These are phyloP conservation scores for Pongo pygmaeus DNA, from an alignment of 2,113 vertebrate species.

Conservation along the genomic window DNA sequence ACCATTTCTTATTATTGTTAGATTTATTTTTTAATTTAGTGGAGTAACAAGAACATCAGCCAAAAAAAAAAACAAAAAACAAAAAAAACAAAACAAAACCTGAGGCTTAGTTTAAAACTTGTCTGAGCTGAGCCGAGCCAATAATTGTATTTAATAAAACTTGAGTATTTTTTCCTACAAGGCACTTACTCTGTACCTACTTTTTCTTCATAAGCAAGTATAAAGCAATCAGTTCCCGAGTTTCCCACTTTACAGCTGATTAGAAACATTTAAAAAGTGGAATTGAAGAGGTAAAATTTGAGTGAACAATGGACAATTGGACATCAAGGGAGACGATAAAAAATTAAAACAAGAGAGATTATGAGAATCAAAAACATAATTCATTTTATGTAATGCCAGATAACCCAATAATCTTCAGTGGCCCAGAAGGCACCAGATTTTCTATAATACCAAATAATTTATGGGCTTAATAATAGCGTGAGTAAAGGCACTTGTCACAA, in stretches of 20 bases:
- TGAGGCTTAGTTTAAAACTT: not conserved
- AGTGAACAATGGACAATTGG: not conserved
- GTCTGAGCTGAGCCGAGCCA: not conserved
- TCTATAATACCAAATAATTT: slow-evolving; percentile 35
- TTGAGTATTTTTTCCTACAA: not conserved
- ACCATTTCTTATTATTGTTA: not conserved
- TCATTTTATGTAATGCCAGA: not conserved
- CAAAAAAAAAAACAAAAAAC: not conserved
- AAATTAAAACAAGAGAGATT: not conserved
- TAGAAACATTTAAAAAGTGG: not conserved
- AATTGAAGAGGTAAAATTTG: not conserved
- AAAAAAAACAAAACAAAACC: not conserved
- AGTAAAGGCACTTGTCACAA: not conserved
- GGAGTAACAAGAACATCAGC: not conserved
- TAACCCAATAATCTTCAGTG: not conserved
- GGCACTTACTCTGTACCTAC: not conserved
- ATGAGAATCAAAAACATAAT: slow-evolving; percentile 1
- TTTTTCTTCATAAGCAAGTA: not conserved
- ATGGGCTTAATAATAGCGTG: slow-evolving; percentile 9
- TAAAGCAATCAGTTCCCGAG: not conserved
- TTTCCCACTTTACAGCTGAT: not conserved
- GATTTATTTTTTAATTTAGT: not conserved
- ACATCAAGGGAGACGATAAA: not conserved
- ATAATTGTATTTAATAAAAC: not conserved
- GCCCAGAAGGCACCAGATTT: not conserved